Evolutionary conservation across 2,797 vertebrate species (phyloP).

Genomic region (Platalea minor): DNA sequence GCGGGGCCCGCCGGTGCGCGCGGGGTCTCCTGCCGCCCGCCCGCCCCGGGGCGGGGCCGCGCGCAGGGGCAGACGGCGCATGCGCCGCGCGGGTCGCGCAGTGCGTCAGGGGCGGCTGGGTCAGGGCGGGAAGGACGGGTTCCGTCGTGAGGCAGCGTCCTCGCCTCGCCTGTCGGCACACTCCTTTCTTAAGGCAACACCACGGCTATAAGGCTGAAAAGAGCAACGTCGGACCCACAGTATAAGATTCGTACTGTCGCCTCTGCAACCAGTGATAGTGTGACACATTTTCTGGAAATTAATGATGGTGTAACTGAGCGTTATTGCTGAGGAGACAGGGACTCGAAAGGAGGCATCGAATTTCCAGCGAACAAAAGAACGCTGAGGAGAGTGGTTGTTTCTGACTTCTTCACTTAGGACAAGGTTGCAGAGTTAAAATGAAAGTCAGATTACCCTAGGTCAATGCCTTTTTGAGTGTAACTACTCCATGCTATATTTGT

Average conservation of each 20-base stretch:
- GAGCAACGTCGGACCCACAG: neutral
- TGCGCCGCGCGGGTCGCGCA: neutral
- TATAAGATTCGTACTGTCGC: rapidly evolving
- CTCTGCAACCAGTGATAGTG: rapidly evolving
- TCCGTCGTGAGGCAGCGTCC: rapidly evolving
- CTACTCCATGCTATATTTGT: rapidly evolving
- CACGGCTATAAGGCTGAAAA: rapidly evolving
- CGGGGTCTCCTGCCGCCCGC: neutral
- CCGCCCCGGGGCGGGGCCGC: neutral
- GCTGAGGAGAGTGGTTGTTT: rapidly evolving
- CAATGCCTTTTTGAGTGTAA: neutral
- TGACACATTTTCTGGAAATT: neutral
- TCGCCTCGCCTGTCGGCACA: too few species aligned
- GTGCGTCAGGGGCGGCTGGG: rapidly evolving
- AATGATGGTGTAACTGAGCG: too few species aligned
- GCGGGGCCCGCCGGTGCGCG: neutral
- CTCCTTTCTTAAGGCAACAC: rapidly evolving
- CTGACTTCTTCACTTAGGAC: rapidly evolving
- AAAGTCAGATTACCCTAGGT: too few species aligned
- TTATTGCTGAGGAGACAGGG: neutral
- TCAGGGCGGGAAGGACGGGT: too few species aligned
- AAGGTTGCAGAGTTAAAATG: neutral
- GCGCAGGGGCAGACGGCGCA: neutral
- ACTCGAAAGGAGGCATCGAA: rapidly evolving
- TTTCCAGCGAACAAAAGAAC: rapidly evolving